Conservation (phyloP, 2,797 vertebrate genomes). For the Zonotrichia albicollis region DNA sequence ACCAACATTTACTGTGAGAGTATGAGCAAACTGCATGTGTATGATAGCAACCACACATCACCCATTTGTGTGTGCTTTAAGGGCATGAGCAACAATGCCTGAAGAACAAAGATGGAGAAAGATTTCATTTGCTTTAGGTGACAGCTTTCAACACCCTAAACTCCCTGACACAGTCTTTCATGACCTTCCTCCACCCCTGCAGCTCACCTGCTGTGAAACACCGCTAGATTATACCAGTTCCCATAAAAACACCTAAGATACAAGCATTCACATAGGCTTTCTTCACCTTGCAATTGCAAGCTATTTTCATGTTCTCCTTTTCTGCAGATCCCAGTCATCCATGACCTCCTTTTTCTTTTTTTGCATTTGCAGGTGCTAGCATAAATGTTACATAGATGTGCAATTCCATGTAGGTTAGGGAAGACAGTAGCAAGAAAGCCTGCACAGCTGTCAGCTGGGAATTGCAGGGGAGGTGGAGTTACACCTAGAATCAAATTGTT, state of each 20-base stretch:
- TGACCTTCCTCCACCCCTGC: neutral
- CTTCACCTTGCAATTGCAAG: neutral
- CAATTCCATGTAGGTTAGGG: neutral
- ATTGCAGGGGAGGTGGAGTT: neutral
- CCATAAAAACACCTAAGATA: neutral
- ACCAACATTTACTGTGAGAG: neutral
- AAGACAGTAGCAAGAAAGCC: neutral
- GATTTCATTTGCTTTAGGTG: neutral
- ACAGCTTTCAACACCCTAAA: neutral
- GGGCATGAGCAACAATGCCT: neutral
- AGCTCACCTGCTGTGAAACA: neutral
- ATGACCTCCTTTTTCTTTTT: neutral
- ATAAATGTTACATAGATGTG: neutral
- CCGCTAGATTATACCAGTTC: neutral
- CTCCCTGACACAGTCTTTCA: neutral
- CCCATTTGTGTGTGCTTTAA: neutral
- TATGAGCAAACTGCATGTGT: neutral
- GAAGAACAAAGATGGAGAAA: neutral
- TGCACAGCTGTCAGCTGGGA: neutral
- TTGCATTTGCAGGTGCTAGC: neutral
- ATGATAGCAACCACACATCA: rapidly evolving
- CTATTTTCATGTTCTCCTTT: neutral
- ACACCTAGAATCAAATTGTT: neutral
- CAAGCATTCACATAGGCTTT: neutral
- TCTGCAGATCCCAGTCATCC: neutral